Conservation (phyloP, 2,888 invertebrate species). For the Tryphoninae sp. region DNA sequence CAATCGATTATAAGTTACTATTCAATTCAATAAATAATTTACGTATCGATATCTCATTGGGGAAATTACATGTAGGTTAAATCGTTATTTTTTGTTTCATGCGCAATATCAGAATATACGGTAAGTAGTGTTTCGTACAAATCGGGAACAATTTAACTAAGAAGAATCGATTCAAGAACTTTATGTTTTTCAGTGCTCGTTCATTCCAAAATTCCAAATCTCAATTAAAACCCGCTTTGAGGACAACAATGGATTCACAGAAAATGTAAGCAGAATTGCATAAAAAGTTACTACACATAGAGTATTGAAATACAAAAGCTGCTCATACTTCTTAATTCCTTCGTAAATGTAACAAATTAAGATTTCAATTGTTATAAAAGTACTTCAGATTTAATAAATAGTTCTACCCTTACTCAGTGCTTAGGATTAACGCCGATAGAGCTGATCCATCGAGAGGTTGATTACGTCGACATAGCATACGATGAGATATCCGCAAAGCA, state of each 20-base stretch:
- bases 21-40: conserved; percentile 12
- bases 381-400: conserved; percentile 15
- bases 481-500: conserved; percentile 93
- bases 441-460: conserved; percentile 88
- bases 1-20: conserved; percentile 9
- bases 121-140: conserved; percentile 82
- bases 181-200: conserved; percentile 89
- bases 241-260: conserved; percentile 92
- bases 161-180: conserved; percentile 63
- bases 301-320: conserved; percentile 2
- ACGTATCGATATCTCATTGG: not conserved
- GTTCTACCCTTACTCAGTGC: conserved; percentile 84
- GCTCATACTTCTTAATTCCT: no score
- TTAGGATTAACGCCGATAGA: conserved; percentile 88
- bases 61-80: conserved; percentile 10
- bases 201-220: conserved; percentile 92
- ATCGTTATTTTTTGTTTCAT: conserved; percentile 69
- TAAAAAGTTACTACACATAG: not conserved
- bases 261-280: conserved; percentile 88
- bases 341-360: no score
- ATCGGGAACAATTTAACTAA: conserved; percentile 6
- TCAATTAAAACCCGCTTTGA: conserved; percentile 95
- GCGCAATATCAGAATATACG: conserved; percentile 85
- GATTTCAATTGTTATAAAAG: conserved; percentile 36
- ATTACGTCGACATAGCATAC: conserved; percentile 93